Percentiles rank a stretch among this genome's conserved stretches.
Conservation (phyloP, 2,113 vertebrate genomes). For the Ageneiosus marmoratus region DNA sequence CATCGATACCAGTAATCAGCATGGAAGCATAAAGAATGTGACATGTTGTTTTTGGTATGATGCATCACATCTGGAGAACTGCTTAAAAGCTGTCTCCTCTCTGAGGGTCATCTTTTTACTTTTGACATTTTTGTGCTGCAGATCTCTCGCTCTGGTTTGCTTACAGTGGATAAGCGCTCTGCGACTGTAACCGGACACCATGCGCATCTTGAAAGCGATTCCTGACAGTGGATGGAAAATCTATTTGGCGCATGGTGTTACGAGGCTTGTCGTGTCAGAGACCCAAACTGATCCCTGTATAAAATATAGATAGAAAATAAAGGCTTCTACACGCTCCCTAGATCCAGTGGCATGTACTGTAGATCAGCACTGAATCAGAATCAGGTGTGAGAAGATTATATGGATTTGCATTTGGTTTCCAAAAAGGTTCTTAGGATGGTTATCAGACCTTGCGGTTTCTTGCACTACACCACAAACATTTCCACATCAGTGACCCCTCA, state of each 20-base stretch:
- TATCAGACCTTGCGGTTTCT: background rate
- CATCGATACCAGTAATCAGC: conserved; percentile 54
- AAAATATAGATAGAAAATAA: background rate
- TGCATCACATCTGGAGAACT: conserved; percentile 72
- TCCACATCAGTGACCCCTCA: too few relatives aligned
- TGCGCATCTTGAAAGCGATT: conserved; percentile 56
- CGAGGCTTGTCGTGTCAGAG: conserved; percentile 42
- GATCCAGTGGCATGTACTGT: background rate
- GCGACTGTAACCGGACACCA: conserved; percentile 54
- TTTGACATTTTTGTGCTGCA: conserved; percentile 43
- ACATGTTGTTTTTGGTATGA: conserved; percentile 58
- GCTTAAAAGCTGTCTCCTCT: conserved; percentile 52
- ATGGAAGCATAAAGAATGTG: conserved; percentile 54
- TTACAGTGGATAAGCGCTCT: conserved; percentile 50
- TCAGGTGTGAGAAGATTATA: background rate
- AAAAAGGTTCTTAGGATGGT: too few relatives aligned
- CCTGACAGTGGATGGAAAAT: conserved; percentile 56
- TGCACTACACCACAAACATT: background rate
- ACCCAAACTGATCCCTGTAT: background rate
- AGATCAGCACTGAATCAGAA: background rate
- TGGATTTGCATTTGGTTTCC: too few relatives aligned
- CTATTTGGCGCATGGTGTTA: conserved; percentile 44
- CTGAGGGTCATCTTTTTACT: conserved; percentile 37
- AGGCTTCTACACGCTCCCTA: background rate
- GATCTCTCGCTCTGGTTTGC: conserved; percentile 39